A percentile compares a stretch with the other conserved stretches of the same genome.
Conservation (phyloP, 2,888 invertebrate genomes). For the Aspidiotus rigidus region DNA sequence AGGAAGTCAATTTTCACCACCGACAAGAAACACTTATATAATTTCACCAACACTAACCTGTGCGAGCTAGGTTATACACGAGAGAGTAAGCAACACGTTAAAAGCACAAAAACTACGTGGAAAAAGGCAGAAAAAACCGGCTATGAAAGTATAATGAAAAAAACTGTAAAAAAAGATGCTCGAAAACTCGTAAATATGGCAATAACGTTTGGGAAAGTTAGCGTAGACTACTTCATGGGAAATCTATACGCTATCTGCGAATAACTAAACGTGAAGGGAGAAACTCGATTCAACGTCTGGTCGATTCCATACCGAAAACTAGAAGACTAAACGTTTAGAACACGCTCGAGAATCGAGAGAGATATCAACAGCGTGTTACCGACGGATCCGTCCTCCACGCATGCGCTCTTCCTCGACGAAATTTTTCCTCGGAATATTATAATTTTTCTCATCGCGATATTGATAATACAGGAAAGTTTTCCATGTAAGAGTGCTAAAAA, state of each 20-base stretch:
- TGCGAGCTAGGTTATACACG: too few species aligned
- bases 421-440: neutral
- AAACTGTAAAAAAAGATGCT: conserved; percentile 2
- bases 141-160: neutral
- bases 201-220: conserved; percentile 11
- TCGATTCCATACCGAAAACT: conserved; percentile 28
- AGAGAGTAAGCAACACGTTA: too few species aligned
- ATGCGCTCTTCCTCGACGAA: conserved; percentile 13
- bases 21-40: too few species aligned
- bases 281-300: conserved; percentile 12
- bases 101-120: conserved; percentile 8
- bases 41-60: too few species aligned
- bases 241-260: conserved; percentile 28
- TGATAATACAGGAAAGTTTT: too few species aligned
- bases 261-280: conserved; percentile 9
- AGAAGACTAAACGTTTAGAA: conserved; percentile 23
- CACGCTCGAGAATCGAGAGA: conserved; percentile 13
- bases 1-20: too few species aligned
- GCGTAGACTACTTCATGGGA: conserved; percentile 29
- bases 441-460: too few species aligned
- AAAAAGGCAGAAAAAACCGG: conserved; percentile 7
- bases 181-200: neutral
- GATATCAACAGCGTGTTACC: conserved; percentile 23
- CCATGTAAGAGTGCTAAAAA: too few species aligned
- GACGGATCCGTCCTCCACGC: conserved; percentile 5